These are phyloP conservation scores for Donacobius atricapilla DNA, from an alignment of 2,113 vertebrate species.

Conservation along the genomic window DNA sequence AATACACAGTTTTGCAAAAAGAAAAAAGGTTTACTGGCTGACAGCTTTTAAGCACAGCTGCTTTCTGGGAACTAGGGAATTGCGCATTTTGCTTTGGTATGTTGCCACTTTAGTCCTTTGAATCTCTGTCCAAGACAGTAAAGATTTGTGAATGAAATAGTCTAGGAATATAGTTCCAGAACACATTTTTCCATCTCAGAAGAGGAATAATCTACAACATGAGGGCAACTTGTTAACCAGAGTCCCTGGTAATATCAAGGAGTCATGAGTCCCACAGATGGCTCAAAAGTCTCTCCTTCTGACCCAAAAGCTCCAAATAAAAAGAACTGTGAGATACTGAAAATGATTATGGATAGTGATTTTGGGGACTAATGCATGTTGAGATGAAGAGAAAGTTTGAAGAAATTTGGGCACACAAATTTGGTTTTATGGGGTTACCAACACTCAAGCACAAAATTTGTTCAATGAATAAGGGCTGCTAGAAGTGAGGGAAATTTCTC, in stretches of 20 bases:
- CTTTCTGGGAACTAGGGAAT: slow-evolving; percentile 5
- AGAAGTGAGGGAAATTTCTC: not conserved
- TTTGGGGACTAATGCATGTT: not conserved
- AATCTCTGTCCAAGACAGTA: not conserved
- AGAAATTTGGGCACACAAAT: not conserved
- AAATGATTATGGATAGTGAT: not conserved
- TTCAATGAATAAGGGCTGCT: not conserved
- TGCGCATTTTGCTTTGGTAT: not conserved
- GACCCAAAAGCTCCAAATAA: not conserved
- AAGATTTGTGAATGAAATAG: not conserved
- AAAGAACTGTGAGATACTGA: not conserved
- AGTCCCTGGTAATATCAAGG: not conserved
- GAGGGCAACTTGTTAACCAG: not conserved
- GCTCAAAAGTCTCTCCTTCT: not conserved
- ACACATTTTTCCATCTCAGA: not conserved
- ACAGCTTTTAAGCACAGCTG: slow-evolving; percentile 18
- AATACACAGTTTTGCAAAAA: not conserved
- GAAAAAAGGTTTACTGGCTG: not conserved
- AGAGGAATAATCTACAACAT: not conserved
- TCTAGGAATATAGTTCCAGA: not conserved
- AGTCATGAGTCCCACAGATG: not conserved
- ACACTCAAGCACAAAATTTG: not conserved
- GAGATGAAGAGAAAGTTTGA: not conserved
- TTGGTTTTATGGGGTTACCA: not conserved
- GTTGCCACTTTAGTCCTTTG: not conserved